Conservation (phyloP, 2,797 vertebrate species). For the Neomorphus geoffroyi region DNA sequence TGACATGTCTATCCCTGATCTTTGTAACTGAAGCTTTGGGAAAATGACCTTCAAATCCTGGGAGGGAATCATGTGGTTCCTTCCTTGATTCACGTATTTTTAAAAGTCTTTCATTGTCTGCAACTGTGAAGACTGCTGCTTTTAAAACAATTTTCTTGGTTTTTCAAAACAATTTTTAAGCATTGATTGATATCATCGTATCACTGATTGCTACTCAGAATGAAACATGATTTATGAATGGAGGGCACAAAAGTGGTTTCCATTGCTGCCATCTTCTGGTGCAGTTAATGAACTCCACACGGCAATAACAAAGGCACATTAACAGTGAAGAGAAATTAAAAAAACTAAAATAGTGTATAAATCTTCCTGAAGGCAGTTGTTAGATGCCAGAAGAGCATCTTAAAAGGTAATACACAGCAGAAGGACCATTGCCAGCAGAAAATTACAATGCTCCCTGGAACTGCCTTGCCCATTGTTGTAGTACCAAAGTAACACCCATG, state of each 20-base stretch:
- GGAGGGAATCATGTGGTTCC: neutral
- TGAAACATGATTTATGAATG: neutral
- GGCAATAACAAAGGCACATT: constrained; percentile 2
- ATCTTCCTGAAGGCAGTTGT: constrained; percentile 24
- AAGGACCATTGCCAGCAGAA: constrained; percentile 30
- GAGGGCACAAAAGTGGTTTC: neutral
- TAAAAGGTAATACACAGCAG: neutral
- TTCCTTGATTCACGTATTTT: neutral
- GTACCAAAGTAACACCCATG: fast-evolving
- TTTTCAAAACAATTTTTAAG: neutral
- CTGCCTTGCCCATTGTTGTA: neutral
- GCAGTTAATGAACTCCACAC: constrained; percentile 10
- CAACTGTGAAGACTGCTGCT: neutral
- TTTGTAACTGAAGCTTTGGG: neutral
- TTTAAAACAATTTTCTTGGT: neutral
- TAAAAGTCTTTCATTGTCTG: neutral
- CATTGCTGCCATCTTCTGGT: constrained; percentile 66
- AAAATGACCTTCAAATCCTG: neutral
- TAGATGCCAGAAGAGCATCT: neutral
- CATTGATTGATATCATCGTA: fast-evolving
- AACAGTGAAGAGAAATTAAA: constrained; percentile 26
- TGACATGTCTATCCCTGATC: neutral
- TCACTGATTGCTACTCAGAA: neutral
- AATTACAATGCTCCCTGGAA: neutral
- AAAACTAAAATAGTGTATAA: neutral